A percentile compares a stretch with the other conserved stretches of the same genome.
Evolutionary conservation across 1,140 invertebrate genomes (phyloP).

Genomic region (Micrasema minimum): DNA sequence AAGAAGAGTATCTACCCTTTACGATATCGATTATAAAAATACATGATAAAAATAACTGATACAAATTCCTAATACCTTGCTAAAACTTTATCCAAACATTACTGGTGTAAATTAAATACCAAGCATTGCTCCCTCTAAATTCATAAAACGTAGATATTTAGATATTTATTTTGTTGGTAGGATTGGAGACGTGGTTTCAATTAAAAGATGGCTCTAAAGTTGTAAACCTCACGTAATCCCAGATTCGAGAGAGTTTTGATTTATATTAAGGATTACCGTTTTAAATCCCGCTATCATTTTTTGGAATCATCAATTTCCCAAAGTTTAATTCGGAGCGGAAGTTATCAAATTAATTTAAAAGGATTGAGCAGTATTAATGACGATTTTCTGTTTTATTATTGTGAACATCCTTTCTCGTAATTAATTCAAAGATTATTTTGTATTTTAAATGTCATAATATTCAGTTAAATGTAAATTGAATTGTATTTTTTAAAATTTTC

Average conservation of each 20-base stretch:
- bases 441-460: too few species aligned
- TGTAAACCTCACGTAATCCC: constrained; percentile 49
- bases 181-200: constrained; percentile 44
- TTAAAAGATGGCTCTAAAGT: constrained; percentile 52
- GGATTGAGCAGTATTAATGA: too few species aligned
- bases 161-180: constrained; percentile 24
- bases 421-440: too few species aligned
- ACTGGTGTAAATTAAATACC: constrained; percentile 49
- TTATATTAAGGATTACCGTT: constrained; percentile 48
- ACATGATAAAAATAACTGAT: too few species aligned
- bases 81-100: too few species aligned
- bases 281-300: constrained; percentile 26
- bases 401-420: too few species aligned
- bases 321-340: constrained; percentile 1
- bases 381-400: too few species aligned
- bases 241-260: constrained; percentile 32
- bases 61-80: too few species aligned
- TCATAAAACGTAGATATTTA: constrained; percentile 43
- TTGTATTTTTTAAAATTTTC: too few species aligned
- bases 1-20: too few species aligned
- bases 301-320: constrained; percentile 15
- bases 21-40: too few species aligned
- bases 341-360: constrained; percentile 33
- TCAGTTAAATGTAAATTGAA: too few species aligned
- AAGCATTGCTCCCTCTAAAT: constrained; percentile 42